These are phyloP conservation scores for Cheilosia vernalis DNA, from an alignment of 2,888 invertebrate genomes.

Conservation along the genomic window DNA sequence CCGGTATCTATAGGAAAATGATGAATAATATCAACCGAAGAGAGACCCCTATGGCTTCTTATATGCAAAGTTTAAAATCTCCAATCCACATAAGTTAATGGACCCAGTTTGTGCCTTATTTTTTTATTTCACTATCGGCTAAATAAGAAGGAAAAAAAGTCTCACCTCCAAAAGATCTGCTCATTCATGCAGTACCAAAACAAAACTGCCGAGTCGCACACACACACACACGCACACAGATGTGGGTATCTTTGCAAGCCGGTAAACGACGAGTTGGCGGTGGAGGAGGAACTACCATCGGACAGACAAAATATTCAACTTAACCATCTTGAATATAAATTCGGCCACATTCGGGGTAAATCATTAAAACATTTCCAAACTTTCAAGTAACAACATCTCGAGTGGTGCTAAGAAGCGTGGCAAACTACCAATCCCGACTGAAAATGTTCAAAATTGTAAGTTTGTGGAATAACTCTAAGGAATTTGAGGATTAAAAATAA, in stretches of 20 bases:
- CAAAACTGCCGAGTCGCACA: conserved; percentile 14
- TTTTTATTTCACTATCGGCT: conserved; percentile 23
- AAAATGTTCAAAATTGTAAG: conserved; percentile 78
- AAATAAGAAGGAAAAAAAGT: conserved; percentile 52
- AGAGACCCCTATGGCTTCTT: conserved; percentile 9
- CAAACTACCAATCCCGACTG: conserved; percentile 68
- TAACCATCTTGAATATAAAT: conserved; percentile 63
- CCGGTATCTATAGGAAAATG: conserved; percentile 19
- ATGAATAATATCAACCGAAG: conserved; percentile 35
- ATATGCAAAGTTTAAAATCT: conserved; percentile 35
- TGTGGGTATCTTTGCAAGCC: neutral
- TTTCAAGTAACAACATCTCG: conserved; percentile 63
- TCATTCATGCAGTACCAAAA: conserved; percentile 40
- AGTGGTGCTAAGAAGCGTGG: conserved; percentile 12
- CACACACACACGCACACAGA: conserved; percentile 18
- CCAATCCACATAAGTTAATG: conserved; percentile 43
- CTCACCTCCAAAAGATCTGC: conserved; percentile 45
- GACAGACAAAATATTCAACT: conserved; percentile 8
- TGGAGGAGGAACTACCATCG: conserved; percentile 36
- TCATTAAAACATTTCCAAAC: conserved; percentile 64
- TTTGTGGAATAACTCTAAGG: conserved; percentile 3
- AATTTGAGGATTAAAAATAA: conserved; percentile 36
- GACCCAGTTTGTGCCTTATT: conserved; percentile 22
- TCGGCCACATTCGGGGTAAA: conserved; percentile 49
- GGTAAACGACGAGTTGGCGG: conserved; percentile 11